Evolutionary conservation across 2,797 vertebrate genomes (phyloP).

Genomic region (Austrolebias charrua): DNA sequence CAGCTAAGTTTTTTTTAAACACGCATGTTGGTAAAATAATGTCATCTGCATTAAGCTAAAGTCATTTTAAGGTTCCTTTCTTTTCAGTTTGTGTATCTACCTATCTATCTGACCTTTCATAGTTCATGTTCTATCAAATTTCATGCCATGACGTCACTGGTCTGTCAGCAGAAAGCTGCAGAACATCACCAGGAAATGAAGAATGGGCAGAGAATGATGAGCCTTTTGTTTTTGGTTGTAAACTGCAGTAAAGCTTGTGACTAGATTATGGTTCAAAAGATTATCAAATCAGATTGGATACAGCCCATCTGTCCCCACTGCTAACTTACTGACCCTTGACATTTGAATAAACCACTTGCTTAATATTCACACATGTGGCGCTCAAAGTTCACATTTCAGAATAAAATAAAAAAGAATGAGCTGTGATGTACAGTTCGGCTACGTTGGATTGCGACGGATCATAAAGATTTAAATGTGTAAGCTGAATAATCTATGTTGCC

Average conservation of each 20-base stretch:
- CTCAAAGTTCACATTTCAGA: constrained; percentile 30
- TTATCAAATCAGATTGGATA: constrained; percentile 45
- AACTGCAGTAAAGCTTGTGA: constrained; percentile 32
- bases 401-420: not conserved
- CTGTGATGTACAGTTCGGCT: not conserved
- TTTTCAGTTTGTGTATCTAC: no score
- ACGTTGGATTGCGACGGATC: not conserved
- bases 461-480: constrained; percentile 2
- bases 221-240: constrained; percentile 14
- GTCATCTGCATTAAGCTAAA: no score
- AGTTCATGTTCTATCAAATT: not conserved
- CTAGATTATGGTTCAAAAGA: constrained; percentile 56
- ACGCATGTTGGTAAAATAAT: no score
- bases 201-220: constrained; percentile 15
- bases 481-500: not conserved
- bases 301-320: constrained; percentile 49
- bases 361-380: not conserved
- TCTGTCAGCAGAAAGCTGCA: not conserved
- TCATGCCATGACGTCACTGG: not conserved
- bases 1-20: no score
- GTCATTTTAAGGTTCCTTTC: no score
- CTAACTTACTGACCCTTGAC: constrained; percentile 40
- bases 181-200: not conserved
- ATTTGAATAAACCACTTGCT: constrained; percentile 36
- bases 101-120: no score